Evolutionary conservation across 2,113 vertebrate species (phyloP).

Genomic region (Oceanites oceanicus): DNA sequence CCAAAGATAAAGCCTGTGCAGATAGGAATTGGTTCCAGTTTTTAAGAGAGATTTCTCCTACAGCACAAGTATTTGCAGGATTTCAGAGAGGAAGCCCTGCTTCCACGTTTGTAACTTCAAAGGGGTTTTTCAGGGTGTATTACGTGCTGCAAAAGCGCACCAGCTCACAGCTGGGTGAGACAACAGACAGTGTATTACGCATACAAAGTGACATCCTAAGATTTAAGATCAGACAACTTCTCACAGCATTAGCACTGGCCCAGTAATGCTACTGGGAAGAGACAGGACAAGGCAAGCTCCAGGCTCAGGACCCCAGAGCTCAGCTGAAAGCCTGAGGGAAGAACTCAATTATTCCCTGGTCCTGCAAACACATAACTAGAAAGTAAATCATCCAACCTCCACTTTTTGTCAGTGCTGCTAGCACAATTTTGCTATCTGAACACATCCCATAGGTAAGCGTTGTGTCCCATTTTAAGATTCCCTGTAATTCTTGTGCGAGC

Average conservation of each 20-base stretch:
- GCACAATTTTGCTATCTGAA: background rate
- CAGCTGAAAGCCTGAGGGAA: background rate
- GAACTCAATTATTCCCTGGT: background rate
- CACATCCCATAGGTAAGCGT: rapidly evolving
- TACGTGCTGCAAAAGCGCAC: rapidly evolving
- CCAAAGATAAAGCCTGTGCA: background rate
- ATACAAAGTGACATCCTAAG: background rate
- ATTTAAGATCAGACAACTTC: background rate
- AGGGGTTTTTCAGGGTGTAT: background rate
- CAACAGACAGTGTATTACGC: rapidly evolving
- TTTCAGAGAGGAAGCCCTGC: background rate
- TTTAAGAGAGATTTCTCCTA: background rate
- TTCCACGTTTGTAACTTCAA: background rate
- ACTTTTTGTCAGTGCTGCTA: background rate
- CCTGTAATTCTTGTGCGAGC: background rate
- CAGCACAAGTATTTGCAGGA: background rate
- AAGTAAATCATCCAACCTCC: background rate
- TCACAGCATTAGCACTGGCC: background rate
- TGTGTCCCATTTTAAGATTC: background rate
- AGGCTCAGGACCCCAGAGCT: background rate
- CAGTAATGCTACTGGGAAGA: background rate
- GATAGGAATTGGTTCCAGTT: background rate
- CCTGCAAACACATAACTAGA: background rate
- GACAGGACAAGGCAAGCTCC: background rate
- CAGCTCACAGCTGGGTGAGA: background rate